Conservation (phyloP, 1,140 invertebrate species). For the Cardiocondyla obscurior region DNA sequence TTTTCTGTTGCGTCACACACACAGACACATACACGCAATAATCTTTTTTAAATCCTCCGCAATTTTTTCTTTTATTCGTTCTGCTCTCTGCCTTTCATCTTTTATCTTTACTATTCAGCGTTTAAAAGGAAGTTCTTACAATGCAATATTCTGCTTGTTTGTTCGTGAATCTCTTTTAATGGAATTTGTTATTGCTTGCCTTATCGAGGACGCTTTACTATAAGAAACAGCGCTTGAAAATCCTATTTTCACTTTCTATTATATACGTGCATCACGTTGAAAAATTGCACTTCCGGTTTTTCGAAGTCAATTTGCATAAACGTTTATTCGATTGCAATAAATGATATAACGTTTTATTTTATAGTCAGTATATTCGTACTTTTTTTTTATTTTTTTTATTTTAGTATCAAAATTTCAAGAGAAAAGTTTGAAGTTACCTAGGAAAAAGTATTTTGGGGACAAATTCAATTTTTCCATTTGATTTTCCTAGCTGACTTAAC, state of each 20-base stretch:
- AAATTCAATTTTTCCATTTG: background rate
- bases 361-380: background rate
- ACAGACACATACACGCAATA: no score
- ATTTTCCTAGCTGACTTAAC: conserved; percentile 11
- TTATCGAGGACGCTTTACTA: conserved; percentile 26
- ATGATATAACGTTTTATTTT: background rate
- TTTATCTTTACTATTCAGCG: conserved; percentile 28
- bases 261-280: background rate
- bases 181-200: conserved; percentile 42
- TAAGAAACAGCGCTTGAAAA: conserved; percentile 8
- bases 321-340: background rate
- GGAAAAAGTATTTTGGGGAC: background rate
- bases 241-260: conserved; percentile 35
- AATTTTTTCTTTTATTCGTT: conserved; percentile 10
- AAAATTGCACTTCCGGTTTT: background rate
- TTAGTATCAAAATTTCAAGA: background rate
- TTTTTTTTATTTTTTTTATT: no score
- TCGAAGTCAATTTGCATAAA: background rate
- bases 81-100: conserved; percentile 18
- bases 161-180: conserved; percentile 40
- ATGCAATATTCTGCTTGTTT: conserved; percentile 46
- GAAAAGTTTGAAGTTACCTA: background rate
- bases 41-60: conserved; percentile 2
- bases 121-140: conserved; percentile 23
- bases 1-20: background rate